These are phyloP conservation scores for Scrobipalpa atriplicella DNA, from an alignment of 2,888 invertebrate species.

Conservation along the genomic window DNA sequence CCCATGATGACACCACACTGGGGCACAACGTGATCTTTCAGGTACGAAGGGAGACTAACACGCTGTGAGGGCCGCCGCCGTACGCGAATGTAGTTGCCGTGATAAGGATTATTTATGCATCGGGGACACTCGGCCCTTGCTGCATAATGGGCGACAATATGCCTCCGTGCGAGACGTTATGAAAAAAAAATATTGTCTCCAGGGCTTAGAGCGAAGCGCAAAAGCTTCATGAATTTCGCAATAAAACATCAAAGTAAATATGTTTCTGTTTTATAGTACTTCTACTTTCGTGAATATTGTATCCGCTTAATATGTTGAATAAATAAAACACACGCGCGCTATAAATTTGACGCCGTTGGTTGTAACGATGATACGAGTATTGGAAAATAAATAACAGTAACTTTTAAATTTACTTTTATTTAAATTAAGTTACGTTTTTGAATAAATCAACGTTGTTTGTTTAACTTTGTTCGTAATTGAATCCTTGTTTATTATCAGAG, in stretches of 20 bases:
- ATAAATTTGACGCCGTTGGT: background rate
- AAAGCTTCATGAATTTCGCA: background rate
- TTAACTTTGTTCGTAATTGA: background rate
- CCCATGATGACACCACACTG: constrained; percentile 8
- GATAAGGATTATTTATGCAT: constrained; percentile 66
- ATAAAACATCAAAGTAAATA: constrained; percentile 1
- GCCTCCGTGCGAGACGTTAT: constrained; percentile 12
- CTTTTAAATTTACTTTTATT: background rate
- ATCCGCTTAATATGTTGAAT: background rate
- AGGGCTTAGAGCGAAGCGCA: background rate
- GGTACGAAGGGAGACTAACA: background rate
- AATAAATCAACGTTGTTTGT: background rate
- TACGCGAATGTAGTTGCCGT: constrained; percentile 44
- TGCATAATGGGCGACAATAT: constrained; percentile 25
- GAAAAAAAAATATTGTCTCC: constrained; percentile 17
- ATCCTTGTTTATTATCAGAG: background rate
- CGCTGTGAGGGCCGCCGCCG: constrained; percentile 39
- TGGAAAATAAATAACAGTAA: constrained; percentile 1
- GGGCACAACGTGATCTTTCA: constrained; percentile 19
- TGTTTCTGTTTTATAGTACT: constrained; percentile 3
- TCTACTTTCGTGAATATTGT: constrained; percentile 1
- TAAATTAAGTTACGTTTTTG: background rate
- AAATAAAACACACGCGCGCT: background rate
- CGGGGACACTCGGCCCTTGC: constrained; percentile 43
- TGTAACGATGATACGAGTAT: background rate